Base-by-base conservation (phyloP, 2,888 invertebrate genomes). In the Crioceris asparagi region DNA sequence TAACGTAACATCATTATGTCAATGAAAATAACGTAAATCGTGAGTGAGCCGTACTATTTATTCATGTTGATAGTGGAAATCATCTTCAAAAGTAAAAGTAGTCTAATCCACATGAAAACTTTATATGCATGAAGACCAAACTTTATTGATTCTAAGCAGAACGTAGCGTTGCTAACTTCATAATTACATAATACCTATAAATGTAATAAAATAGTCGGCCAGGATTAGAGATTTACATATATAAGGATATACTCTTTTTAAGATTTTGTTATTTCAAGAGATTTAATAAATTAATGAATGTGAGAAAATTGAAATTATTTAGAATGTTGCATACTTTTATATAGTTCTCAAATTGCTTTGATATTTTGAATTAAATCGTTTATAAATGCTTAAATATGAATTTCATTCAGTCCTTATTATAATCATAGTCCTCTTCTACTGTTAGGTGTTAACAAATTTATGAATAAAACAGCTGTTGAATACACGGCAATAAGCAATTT, bases 321-420 rank as follows among this genome's bases (percentile, higher is more conserved):
- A 50, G 51, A 57, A 49, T 59, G 57, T 59, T 60, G 55, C 56
- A 55, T 54, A 59, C 53, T 57, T 59, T 60, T 56, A 55, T 55
- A 56, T 55, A 59, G 58, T 58, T 59, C 58, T 58, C 57, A 59
- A 60, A 55, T 60, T 59, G 55, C 55, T 60, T 59, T 49, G 50
- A 39, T 45, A 39, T 44, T 41, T 52, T 45, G 47, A 48, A 51
- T 50, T 51, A 54, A 54, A 56, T 55, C 52, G 53, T 55, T 56
- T 57, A 52, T 49, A 53, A 49, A 50, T 50, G 51, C 54, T 55
- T 52, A 49, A 40, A 7, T 15, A 17, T 30, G 30, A 11, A 16
- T 30, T 29, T 12, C n/a, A n/a, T n/a, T n/a, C n/a, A n/a, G n/a
- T n/a, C n/a, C n/a, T n/a, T n/a, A n/a, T n/a, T n/a, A n/a, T n/a